Evolutionary conservation across 2,888 invertebrate genomes (phyloP).

Genomic region (Apodemia mormo): DNA sequence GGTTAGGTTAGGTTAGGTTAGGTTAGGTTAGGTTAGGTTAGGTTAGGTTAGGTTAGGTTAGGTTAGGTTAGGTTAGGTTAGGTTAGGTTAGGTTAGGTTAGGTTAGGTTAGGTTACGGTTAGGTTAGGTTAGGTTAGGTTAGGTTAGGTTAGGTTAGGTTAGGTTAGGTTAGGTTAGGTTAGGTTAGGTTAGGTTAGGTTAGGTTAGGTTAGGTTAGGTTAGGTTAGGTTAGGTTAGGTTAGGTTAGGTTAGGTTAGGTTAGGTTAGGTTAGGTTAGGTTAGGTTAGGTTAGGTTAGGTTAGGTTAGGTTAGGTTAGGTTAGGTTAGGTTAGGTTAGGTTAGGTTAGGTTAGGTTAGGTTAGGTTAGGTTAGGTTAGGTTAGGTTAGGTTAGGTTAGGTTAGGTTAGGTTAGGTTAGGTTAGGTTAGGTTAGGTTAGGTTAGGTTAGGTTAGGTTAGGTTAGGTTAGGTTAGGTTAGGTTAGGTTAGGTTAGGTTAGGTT

Average conservation of each 20-base stretch:
- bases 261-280: conserved; percentile 44
- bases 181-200: conserved; percentile 44
- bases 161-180: conserved; percentile 43
- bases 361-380: conserved; percentile 41
- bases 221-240: conserved; percentile 39
- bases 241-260: conserved; percentile 43
- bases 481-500: conserved; percentile 35
- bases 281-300: conserved; percentile 43
- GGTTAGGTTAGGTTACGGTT: conserved; percentile 36
- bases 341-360: conserved; percentile 41
- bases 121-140: conserved; percentile 37
- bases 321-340: conserved; percentile 41
- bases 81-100: conserved; percentile 42
- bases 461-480: conserved; percentile 32
- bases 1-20: conserved; percentile 29
- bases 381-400: conserved; percentile 41
- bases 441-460: conserved; percentile 34
- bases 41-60: conserved; percentile 39
- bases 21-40: conserved; percentile 36
- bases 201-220: conserved; percentile 44
- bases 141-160: conserved; percentile 43
- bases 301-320: conserved; percentile 43
- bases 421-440: conserved; percentile 41
- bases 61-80: conserved; percentile 39
- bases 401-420: conserved; percentile 42